Base-by-base conservation (phyloP, 2,888 invertebrate species). In the Autographa pulchrina region DNA sequence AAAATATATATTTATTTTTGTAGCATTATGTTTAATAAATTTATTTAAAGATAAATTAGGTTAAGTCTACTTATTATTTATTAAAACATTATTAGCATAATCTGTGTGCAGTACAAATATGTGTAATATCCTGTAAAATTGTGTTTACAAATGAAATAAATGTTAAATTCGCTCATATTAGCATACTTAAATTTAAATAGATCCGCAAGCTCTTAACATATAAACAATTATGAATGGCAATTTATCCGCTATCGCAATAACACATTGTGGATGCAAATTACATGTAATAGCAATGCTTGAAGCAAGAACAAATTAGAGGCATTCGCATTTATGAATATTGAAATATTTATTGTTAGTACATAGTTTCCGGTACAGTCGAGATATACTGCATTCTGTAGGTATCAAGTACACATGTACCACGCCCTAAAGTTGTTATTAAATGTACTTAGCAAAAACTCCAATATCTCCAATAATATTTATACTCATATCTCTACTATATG, bases 241-340 rank as follows among this genome's bases (percentile, higher is more conserved):
- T 79, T 75, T 63, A 68, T 70, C 61, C 31, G 60, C 32, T 75
- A 63, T 75, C 61, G 70, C 73, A 74, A 56, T 62, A 63, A 56
- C 64, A 59, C 25, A 72, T 74, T 70, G 54, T 48, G 43, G 67
- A 78, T 71, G 75, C 25, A 72, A 70, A 70, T 76, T 71, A 52
- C 68, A 60, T 62, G 68, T 68, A 70, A 69, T 70, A 59, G 48
- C 59, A 65, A 58, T 64, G 66, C 65, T 63, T 68, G 48, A 16
- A 70, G 70, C 78, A 72, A 66, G 20, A 54, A 70, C 52, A 69
- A 59, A 65, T 59, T 62, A 72, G 18, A 66, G 25, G 54, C 52
- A 63, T 68, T 77, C 70, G 76, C 65, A 67, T 79, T n/a, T 63
- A 79, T 66, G 65, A 75, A 75, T 70, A 66, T 64, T 64, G 2